Conservation (phyloP, 2,113 vertebrate genomes). For the Bubo scandiacus region DNA sequence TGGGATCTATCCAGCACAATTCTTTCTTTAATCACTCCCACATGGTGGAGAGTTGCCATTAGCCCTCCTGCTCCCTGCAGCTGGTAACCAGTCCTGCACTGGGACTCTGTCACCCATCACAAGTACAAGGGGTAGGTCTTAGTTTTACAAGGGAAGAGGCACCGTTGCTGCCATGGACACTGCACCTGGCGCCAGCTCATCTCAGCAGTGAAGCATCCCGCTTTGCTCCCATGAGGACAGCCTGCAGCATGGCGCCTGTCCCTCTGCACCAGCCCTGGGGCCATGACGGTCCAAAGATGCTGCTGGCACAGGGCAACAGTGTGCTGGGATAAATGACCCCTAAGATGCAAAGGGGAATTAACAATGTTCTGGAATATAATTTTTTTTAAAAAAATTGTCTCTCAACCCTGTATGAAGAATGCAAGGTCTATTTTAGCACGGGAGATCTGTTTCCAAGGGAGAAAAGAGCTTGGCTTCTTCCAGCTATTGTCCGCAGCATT, state of each 20-base stretch:
- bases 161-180: accelerated
- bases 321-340: background rate
- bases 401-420: background rate
- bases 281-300: background rate
- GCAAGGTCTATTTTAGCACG: background rate
- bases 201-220: accelerated
- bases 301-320: background rate
- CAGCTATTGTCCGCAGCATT: background rate
- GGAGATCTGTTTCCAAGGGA: background rate
- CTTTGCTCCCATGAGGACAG: background rate
- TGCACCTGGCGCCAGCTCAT: background rate
- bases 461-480: constrained; percentile 18
- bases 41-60: background rate
- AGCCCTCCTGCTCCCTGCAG: background rate
- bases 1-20: constrained; percentile 49
- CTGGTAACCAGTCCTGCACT: background rate
- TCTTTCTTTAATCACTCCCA: constrained; percentile 54
- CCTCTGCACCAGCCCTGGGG: accelerated
- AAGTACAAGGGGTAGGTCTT: background rate
- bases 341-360: background rate
- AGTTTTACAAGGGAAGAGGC: background rate
- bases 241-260: background rate
- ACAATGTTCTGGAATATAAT: background rate
- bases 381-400: background rate
- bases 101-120: background rate